Conservation (phyloP, 2,888 invertebrate genomes). For the Pharmacophagus antenor region DNA sequence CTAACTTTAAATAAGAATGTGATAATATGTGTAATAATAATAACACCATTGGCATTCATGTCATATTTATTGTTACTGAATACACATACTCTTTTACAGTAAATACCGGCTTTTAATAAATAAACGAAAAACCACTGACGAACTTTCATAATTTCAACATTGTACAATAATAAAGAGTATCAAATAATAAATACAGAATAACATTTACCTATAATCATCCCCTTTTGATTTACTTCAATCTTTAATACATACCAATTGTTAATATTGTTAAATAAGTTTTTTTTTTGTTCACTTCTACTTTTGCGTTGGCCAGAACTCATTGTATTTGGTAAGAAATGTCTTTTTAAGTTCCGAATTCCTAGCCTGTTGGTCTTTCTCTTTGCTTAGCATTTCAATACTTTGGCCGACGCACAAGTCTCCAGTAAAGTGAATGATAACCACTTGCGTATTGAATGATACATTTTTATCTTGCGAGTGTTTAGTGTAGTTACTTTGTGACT, state of each 20-base stretch:
- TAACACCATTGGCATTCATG: conserved; percentile 32
- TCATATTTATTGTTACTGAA: conserved; percentile 16
- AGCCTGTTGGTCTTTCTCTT: conserved; percentile 83
- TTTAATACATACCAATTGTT: conserved; percentile 22
- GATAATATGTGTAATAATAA: no score
- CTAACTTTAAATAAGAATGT: no score
- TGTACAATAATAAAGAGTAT: conserved; percentile 38
- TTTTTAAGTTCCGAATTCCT: conserved; percentile 83
- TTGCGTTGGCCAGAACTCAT: conserved; percentile 72
- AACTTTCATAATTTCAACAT: conserved; percentile 45
- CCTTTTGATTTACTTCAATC: conserved; percentile 24
- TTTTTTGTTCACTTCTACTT: conserved; percentile 46
- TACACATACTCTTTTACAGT: conserved; percentile 20
- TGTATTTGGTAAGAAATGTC: conserved; percentile 75
- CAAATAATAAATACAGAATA: conserved; percentile 30
- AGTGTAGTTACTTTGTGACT: conserved; percentile 53
- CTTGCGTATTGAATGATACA: conserved; percentile 78
- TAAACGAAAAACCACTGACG: conserved; percentile 44
- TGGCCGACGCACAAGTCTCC: conserved; percentile 77
- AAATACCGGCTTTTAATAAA: conserved; percentile 38
- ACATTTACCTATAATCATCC: conserved; percentile 4
- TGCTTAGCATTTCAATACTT: conserved; percentile 82
- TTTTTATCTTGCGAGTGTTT: conserved; percentile 69
- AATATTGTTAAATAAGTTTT: conserved; percentile 12
- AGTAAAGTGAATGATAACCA: conserved; percentile 83